These are phyloP conservation scores for Coracopsis vasa DNA, from an alignment of 2,113 vertebrate genomes.

Conservation along the genomic window DNA sequence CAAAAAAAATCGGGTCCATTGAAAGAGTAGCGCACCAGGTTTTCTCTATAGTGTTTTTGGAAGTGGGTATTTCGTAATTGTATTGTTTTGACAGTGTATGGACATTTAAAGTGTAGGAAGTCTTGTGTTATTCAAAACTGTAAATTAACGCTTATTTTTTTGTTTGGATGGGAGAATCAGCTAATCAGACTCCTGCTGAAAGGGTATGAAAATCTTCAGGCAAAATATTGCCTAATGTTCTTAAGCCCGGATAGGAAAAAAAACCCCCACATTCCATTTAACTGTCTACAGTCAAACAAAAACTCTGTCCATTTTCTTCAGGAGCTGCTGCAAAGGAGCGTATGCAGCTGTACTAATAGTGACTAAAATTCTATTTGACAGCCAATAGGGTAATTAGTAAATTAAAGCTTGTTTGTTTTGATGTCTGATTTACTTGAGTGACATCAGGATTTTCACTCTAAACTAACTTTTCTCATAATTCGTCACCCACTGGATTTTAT, in stretches of 20 bases:
- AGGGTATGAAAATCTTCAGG: constrained; percentile 31
- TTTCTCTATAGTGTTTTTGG: not conserved
- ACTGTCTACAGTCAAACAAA: constrained; percentile 62
- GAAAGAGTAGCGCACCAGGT: not conserved
- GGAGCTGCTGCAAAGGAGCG: constrained; percentile 47
- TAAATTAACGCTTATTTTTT: not conserved
- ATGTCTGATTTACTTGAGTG: constrained; percentile 39
- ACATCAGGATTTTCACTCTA: constrained; percentile 19
- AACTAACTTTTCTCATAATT: not conserved
- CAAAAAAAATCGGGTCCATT: not conserved
- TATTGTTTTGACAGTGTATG: not conserved
- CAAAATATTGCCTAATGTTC: constrained; percentile 23
- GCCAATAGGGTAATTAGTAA: constrained; percentile 35
- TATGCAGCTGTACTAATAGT: constrained; percentile 66
- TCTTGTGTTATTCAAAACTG: not conserved
- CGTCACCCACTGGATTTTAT: not conserved
- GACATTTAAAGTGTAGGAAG: not conserved
- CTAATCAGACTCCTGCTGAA: not conserved
- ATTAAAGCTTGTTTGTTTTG: constrained; percentile 44
- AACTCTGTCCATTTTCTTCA: constrained; percentile 47
- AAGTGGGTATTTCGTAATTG: not conserved
- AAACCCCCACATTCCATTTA: constrained; percentile 3
- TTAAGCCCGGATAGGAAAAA: constrained; percentile 47
- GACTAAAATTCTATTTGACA: constrained; percentile 61
- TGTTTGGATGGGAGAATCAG: not conserved